Percentiles rank a stretch among this genome's conserved stretches.
Conservation (phyloP, 1,140 invertebrate genomes). For the Argopecten irradians region DNA sequence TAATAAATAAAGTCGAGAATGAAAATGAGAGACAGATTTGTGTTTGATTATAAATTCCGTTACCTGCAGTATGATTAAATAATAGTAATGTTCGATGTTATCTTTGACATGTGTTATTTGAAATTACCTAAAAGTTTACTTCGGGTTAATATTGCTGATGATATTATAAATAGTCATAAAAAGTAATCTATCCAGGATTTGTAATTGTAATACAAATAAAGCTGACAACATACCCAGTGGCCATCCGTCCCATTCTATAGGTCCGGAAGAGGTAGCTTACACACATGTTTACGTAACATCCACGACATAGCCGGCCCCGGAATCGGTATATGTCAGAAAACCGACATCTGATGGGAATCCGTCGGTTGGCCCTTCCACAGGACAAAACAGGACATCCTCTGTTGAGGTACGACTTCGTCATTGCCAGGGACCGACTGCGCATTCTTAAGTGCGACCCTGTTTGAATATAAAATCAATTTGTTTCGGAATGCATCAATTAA, state of each 20-base stretch:
- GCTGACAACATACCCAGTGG: not conserved
- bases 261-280: not conserved
- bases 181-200: too few relatives aligned
- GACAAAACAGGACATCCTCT: not conserved
- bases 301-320: not conserved
- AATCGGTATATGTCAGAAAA: not conserved
- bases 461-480: not conserved
- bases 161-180: too few relatives aligned
- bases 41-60: too few relatives aligned
- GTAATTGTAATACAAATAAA: too few relatives aligned
- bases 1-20: too few relatives aligned
- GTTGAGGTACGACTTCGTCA: not conserved
- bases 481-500: not conserved
- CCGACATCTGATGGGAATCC: not conserved
- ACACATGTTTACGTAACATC: not conserved
- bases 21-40: too few relatives aligned
- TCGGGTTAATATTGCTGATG: too few relatives aligned
- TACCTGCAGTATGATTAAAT: too few relatives aligned
- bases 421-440: not conserved
- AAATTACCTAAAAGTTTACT: too few relatives aligned
- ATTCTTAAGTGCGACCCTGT: not conserved
- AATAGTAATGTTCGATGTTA: too few relatives aligned
- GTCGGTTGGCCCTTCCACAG: not conserved
- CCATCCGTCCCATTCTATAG: not conserved
- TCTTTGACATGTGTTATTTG: too few relatives aligned